Evolutionary conservation across 37 sponge, comb jelly and placozoan genomes (phyloP), one percentile per base, ranked within the genome.

Genomic region (Corticium candelabrum): DNA sequence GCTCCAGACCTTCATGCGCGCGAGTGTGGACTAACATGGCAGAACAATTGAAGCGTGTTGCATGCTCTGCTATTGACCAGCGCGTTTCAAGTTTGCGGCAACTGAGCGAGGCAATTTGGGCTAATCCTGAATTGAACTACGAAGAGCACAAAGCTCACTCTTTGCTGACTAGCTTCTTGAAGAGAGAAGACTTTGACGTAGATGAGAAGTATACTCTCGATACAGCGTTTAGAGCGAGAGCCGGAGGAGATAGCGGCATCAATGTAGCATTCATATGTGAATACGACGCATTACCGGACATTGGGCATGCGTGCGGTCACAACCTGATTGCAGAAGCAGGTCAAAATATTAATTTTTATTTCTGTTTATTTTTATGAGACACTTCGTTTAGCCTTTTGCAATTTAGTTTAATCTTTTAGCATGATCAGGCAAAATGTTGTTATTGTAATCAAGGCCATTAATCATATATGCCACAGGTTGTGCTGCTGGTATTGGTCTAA

Each of bases 291-390:
- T 74, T 95, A 11, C 96, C 96, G 38, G 96, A 84, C 35, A 95
- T 95, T 40, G 96, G 96, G 1, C 96, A 95, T 43, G 96, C 96
- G 34, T 95, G 96, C 72, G 96, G 96, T 21, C 96, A 95, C 82
- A 95, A 95, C 78, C 82, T 95, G 35, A 95, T 95, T 74, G 92
- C 96, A 56, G 92, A 95, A 85, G 87, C 77, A 57, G 77, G 77
- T 70, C 31, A 70, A 32, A 50, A 50, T n/a, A n/a, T n/a, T n/a
- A n/a, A n/a, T n/a, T n/a, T n/a, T n/a, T n/a, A n/a, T n/a, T n/a
- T n/a, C n/a, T n/a, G n/a, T n/a, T n/a, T n/a, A n/a, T n/a, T n/a
- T n/a, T n/a, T n/a, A n/a, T n/a, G n/a, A n/a, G n/a, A n/a, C n/a
- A n/a, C n/a, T n/a, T n/a, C n/a, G n/a, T n/a, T n/a, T n/a, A n/a